These are phyloP conservation scores for Danaus plexippus DNA, from an alignment of 1,140 invertebrate genomes.

Conservation along the genomic window DNA sequence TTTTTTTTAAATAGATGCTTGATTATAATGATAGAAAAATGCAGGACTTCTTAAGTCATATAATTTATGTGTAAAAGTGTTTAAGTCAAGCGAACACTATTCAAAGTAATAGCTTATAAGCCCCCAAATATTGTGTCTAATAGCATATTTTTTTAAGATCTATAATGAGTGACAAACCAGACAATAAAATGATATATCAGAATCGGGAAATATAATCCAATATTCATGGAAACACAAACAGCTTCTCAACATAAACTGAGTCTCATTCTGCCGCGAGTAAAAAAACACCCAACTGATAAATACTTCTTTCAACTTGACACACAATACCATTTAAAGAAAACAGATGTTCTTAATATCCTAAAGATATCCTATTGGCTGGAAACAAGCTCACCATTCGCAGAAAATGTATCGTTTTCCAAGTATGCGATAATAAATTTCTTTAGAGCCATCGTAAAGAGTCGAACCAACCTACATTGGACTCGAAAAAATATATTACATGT, in stretches of 20 bases:
- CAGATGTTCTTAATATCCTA: constrained; percentile 29
- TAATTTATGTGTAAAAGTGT: no score
- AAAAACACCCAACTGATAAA: constrained; percentile 9
- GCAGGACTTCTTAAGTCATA: no score
- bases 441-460: constrained; percentile 42
- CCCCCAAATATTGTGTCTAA: no score
- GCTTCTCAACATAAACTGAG: background rate
- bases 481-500: constrained; percentile 16
- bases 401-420: constrained; percentile 33
- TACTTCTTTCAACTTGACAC: constrained; percentile 7
- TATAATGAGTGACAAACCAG: no score
- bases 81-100: no score
- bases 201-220: no score
- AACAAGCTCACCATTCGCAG: constrained; percentile 20
- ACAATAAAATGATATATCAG: no score
- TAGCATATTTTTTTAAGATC: no score
- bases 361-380: constrained; percentile 27
- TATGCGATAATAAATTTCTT: constrained; percentile 50
- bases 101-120: no score
- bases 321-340: constrained; percentile 21
- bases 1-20: no score
- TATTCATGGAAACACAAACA: no score
- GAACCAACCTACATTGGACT: constrained; percentile 21
- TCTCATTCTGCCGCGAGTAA: background rate
- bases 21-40: no score